Base-by-base conservation (phyloP, 2,797 vertebrate genomes). In the Anolis apletophallus region DNA sequence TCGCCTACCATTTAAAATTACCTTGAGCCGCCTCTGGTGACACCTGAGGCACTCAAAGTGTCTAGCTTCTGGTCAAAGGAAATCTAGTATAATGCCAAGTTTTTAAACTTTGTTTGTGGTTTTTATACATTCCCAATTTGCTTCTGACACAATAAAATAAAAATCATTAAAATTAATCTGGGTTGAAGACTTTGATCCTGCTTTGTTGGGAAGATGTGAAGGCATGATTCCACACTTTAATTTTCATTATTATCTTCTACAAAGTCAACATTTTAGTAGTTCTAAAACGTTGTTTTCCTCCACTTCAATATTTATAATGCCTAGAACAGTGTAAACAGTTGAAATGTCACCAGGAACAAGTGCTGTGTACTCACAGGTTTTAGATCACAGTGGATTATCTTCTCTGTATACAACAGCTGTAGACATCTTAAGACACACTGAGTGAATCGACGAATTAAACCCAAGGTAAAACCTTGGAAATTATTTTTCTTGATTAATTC, bases 331-430 rank as follows among this genome's bases (percentile, higher is more conserved):
- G 14, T 57, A 68, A 17, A 84, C 1, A 88, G 52, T 71, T 23
- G 85, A 61, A 12, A 85, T 19, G 12, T 83, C 36, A 75, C 23
- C 13, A 9, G 77, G 17, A 61, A 9, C 3, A n/a, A 72, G 64
- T 23, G 64, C 84, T n/a, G 50, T n/a, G 50, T 90, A 92, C 93
- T 94, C 97, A 99, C 98, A 89, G 98, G 98, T 94, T 99, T 99
- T 90, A 99, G 97, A 93, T 99, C 98, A 84, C 98, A 99, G 96
- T 99, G 98, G 94, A 99, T 99, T 71, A 99, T 99, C 95, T 97
- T 98, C 95, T 99, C 98, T 72, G 96, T 95, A 94, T 98, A 97
- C 59, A 99, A 97, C 97, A 99, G 97, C 95, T 98, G 98, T 91
- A 99, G 96, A 92, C 98, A 98, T 93, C 97, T 97, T 90, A 99